Evolutionary conservation across 2,888 invertebrate species (phyloP), one percentile per base, ranked within the genome.

Genomic region (Hirtodrosophila histrioides): DNA sequence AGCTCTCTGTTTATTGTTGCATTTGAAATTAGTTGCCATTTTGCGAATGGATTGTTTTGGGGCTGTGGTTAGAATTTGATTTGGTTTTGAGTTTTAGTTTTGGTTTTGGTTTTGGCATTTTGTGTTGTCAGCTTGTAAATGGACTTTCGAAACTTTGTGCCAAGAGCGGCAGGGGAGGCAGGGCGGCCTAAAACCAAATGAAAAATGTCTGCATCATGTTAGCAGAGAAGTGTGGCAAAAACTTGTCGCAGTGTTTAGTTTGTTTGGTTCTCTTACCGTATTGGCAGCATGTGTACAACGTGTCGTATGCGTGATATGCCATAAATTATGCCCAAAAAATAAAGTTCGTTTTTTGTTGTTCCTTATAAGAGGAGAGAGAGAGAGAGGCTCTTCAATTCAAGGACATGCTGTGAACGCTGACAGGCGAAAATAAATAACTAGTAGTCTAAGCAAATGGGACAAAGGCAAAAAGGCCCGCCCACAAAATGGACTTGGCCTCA

Each of bases 271-370:
- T 23, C 7, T 45, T 48, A 39, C 10, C 39, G 24, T n/a, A 48
- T 44, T 53, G 55, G 55, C 23, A 43, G 41, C 71, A 73, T 74
- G 55, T 66, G 75, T 61, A 56, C 69, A 65, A 58, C 61, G 62
- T 62, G 78, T 72, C 75, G 79, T 77, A 66, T 83, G 60, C 69
- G 74, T 71, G 67, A 72, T 77, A 45, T 63, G 72, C 60, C 82
- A 80, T 82, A 80, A 80, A 85, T 85, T 69, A 67, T 78, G 75
- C 56, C 49, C 11, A 36, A 61, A 68, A 66, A 56, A 41, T 36
- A 29, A 37, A 51, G 46, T 51, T 36, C 17, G 29, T 27, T 53
- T 61, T 63, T 43, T 43, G 31, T 4, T 33, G 23, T 43, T 29
- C 45, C 29, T 12, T 44, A 36, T 45, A 27, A 5, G 27, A 5